Percentiles rank a stretch among this genome's conserved stretches.
Conservation (phyloP, 2,797 vertebrate genomes). For the Oreochromis grahami region DNA sequence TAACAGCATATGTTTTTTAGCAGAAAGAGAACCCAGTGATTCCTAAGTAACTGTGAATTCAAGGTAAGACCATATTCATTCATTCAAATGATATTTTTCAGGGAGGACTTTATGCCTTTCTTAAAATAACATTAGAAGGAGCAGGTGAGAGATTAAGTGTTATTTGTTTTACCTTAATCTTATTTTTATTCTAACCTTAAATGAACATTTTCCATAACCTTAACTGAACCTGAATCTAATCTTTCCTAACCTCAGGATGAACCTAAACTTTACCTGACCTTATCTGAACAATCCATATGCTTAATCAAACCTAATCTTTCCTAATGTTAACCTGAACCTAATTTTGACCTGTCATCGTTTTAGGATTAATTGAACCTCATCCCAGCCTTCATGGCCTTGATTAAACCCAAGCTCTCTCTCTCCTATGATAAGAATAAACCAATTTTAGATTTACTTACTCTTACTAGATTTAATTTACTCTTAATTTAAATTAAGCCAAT, state of each 20-base stretch:
- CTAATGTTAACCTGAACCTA: not conserved
- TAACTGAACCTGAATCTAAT: not conserved
- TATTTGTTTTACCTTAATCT: not conserved
- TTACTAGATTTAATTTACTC: not conserved
- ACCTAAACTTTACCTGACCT: not conserved
- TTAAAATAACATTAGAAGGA: not conserved
- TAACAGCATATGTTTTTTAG: not conserved
- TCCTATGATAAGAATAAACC: not conserved
- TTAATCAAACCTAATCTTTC: not conserved
- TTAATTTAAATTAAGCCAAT: not conserved
- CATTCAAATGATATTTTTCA: not conserved
- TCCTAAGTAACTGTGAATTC: not conserved
- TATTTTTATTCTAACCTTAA: not conserved
- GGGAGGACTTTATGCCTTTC: not conserved
- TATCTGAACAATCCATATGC: rapidly evolving
- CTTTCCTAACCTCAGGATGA: not conserved
- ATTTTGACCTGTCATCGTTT: not conserved
- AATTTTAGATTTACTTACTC: not conserved
- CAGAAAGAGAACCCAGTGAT: not conserved
- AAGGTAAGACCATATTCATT: conserved; percentile 10
- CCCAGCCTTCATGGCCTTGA: not conserved
- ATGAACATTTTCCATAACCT: not conserved
- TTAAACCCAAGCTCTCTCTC: not conserved
- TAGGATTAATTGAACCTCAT: not conserved
- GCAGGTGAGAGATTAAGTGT: not conserved